Evolutionary conservation across 2,113 vertebrate species (phyloP).

Genomic region (Pachyramphus minor): DNA sequence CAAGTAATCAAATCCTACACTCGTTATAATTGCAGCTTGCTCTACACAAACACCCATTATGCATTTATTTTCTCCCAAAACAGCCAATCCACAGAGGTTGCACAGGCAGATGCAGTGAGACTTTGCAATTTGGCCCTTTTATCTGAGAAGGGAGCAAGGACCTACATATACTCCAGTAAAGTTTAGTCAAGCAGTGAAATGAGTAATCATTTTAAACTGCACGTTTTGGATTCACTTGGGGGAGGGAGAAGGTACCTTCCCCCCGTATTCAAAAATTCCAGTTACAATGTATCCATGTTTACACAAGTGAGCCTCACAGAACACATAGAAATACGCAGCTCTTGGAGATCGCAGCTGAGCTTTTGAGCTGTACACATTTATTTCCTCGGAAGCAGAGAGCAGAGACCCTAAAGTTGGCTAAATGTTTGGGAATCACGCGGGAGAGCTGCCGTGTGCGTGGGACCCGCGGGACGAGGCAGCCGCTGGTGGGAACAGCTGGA

Average conservation of each 20-base stretch:
- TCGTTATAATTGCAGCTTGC: background rate
- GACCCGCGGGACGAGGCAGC: background rate
- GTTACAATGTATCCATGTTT: background rate
- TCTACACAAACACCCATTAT: background rate
- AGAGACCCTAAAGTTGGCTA: background rate
- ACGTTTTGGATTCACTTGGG: rapidly evolving
- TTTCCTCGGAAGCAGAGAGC: background rate
- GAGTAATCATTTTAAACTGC: rapidly evolving
- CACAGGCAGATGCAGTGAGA: background rate
- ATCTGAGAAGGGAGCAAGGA: background rate
- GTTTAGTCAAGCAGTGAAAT: background rate
- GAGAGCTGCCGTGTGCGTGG: rapidly evolving
- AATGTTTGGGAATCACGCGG: rapidly evolving
- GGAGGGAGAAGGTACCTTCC: background rate
- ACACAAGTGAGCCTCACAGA: background rate
- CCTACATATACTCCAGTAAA: rapidly evolving
- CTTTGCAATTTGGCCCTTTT: background rate
- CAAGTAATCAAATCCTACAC: background rate
- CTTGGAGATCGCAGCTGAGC: background rate
- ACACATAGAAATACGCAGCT: rapidly evolving
- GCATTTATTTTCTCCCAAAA: background rate
- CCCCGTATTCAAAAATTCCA: too few relatives aligned
- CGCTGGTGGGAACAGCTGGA: rapidly evolving
- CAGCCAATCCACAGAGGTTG: background rate
- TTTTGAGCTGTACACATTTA: background rate